These are phyloP conservation scores for Auanema freiburgensis DNA, from an alignment of 2,888 invertebrate genomes.

Conservation along the genomic window DNA sequence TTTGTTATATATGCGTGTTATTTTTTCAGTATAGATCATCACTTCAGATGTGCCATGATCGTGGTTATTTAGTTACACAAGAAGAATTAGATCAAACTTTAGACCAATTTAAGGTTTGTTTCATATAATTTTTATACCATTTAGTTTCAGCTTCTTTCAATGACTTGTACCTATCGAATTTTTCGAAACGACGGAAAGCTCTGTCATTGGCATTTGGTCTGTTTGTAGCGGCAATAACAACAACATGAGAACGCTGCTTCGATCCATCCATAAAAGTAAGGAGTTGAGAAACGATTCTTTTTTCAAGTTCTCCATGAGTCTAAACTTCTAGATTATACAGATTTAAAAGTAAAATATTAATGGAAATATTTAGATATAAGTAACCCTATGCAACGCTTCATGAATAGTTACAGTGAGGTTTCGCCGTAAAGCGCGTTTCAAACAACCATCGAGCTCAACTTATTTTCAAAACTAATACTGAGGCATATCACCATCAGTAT, in stretches of 20 bases:
- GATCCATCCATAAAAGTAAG: constrained; percentile 98
- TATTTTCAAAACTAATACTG: too few species aligned
- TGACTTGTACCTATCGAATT: constrained; percentile 76
- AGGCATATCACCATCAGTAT: too few species aligned
- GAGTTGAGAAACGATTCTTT: constrained; percentile 96
- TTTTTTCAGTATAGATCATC: constrained; percentile 56
- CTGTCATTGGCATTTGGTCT: constrained; percentile 97
- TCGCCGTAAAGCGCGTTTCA: too few species aligned
- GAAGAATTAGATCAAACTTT: constrained; percentile 98
- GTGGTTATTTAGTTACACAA: constrained; percentile 96
- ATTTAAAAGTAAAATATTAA: neutral
- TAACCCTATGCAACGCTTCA: too few species aligned
- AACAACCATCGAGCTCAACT: too few species aligned
- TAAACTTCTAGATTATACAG: too few species aligned
- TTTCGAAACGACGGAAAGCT: constrained; percentile 89
- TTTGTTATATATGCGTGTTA: neutral
- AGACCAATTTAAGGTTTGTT: constrained; percentile 85
- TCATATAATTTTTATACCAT: too few species aligned
- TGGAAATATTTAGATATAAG: constrained; percentile 5
- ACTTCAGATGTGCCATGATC: constrained; percentile 92
- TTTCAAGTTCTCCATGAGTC: constrained; percentile 91
- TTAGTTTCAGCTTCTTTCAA: neutral
- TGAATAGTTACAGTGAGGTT: too few species aligned
- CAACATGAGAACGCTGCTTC: constrained; percentile 97
- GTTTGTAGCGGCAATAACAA: constrained; percentile 99